phyloP scores from a whole-genome alignment of 2,113 vertebrate species.

The Chloropsis hardwickii region DNA sequence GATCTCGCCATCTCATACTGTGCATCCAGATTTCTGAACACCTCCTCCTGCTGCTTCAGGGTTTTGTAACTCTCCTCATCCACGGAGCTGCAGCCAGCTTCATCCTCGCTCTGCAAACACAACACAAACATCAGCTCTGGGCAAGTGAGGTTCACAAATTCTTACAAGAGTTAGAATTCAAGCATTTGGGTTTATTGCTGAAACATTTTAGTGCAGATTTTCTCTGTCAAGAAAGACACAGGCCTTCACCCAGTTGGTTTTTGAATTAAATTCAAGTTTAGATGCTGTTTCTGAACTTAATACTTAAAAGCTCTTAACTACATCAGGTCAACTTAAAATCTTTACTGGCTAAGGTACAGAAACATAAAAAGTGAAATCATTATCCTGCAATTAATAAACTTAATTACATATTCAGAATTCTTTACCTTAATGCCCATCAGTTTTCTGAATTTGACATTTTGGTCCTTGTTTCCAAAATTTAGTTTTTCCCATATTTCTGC shows the following conservation, averaged over 20 bases:
- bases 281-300: background rate
- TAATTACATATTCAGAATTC: background rate
- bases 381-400: background rate
- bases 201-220: background rate
- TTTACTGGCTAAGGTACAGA: background rate
- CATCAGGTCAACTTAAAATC: background rate
- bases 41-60: conserved; percentile 96
- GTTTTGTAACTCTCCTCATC: conserved; percentile 93
- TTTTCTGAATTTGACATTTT: conserved; percentile 99
- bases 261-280: background rate
- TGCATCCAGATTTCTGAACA: conserved; percentile 95
- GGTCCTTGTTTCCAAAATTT: conserved; percentile 99
- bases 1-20: conserved; percentile 98
- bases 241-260: background rate
- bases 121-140: background rate
- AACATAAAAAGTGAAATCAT: background rate
- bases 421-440: conserved; percentile 98
- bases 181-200: background rate
- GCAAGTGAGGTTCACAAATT: rapidly evolving
- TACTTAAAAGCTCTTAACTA: background rate
- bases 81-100: conserved; percentile 81
- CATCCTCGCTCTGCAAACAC: conserved; percentile 84
- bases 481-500: conserved; percentile 98
- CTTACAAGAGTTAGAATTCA: background rate
- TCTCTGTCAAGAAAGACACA: background rate